Evolutionary conservation across 2,888 invertebrate genomes (phyloP).

Genomic region (Erebia aethiops): DNA sequence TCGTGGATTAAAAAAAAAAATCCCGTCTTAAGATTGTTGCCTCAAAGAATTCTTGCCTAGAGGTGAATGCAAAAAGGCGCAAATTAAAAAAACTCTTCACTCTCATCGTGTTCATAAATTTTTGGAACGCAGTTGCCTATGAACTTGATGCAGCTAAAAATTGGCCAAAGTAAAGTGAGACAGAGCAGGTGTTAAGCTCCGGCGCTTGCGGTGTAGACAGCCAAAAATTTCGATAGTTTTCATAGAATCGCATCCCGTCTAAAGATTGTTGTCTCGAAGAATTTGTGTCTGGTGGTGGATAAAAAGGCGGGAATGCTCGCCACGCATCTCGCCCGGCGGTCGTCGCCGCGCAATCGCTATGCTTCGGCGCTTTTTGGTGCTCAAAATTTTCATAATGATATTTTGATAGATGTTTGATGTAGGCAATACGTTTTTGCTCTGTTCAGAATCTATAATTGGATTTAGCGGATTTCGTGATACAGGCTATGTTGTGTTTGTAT

Average conservation of each 20-base stretch:
- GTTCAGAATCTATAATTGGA: conserved; percentile 36
- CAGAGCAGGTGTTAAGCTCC: conserved; percentile 9
- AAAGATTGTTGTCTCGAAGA: conserved; percentile 17
- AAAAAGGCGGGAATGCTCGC: conserved; percentile 73
- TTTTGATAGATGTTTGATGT: conserved; percentile 45
- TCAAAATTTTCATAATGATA: conserved; percentile 62
- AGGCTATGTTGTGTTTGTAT: conserved; percentile 7
- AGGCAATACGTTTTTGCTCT: conserved; percentile 33
- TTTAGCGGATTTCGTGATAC: conserved; percentile 32
- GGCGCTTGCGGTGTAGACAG: conserved; percentile 17
- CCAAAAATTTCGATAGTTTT: conserved; percentile 16
- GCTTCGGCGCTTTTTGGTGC: conserved; percentile 63
- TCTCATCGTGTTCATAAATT: too few species aligned
- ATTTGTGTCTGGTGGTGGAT: conserved; percentile 48
- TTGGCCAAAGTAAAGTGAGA: background rate
- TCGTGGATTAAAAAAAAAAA: too few species aligned
- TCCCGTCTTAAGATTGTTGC: too few species aligned
- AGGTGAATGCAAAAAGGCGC: too few species aligned
- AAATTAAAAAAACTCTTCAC: too few species aligned
- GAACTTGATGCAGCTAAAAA: background rate
- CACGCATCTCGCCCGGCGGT: conserved; percentile 66
- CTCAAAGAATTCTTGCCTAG: too few species aligned
- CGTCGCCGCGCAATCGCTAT: conserved; percentile 56
- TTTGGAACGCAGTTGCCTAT: too few species aligned
- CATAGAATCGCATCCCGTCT: conserved; percentile 17